Percentiles rank a stretch among this genome's conserved stretches.
These are phyloP conservation scores for Ispidina picta DNA, from an alignment of 2,797 vertebrate species.

Conservation along the genomic window DNA sequence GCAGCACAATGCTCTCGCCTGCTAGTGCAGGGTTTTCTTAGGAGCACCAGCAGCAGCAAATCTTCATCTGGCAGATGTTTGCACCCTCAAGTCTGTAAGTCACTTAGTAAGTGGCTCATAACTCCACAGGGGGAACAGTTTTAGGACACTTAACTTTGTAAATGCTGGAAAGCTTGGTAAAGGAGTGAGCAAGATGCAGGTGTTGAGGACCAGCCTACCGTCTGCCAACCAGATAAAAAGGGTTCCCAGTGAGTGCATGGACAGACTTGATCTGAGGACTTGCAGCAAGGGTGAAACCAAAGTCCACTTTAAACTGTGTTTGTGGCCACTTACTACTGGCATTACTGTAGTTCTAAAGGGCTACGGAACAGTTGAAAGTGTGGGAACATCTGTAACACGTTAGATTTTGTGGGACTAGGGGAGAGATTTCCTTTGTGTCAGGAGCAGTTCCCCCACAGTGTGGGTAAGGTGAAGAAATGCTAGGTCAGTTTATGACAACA, in stretches of 20 bases:
- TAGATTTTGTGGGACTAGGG: neutral
- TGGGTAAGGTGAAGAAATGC: neutral
- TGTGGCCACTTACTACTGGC: neutral
- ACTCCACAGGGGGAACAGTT: neutral
- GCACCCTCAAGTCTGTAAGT: neutral
- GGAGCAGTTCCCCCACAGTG: rapidly evolving
- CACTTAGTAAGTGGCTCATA: neutral
- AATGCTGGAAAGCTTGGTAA: neutral
- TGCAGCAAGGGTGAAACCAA: neutral
- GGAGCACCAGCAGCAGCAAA: constrained; percentile 22
- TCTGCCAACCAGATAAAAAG: neutral
- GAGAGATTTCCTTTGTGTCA: neutral
- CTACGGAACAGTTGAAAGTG: neutral
- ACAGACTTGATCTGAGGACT: neutral
- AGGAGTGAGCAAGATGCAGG: neutral
- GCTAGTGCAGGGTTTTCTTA: neutral
- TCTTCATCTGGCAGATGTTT: neutral
- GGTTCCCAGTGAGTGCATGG: neutral
- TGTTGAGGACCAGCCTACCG: neutral
- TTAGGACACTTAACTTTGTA: neutral
- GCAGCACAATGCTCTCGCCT: neutral
- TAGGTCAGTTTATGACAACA: neutral
- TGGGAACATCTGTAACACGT: neutral
- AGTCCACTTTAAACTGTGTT: neutral
- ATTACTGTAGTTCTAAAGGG: neutral